phyloP scores from a whole-genome alignment of 2,797 vertebrate genomes.

The Pipistrellus pipistrellus region DNA sequence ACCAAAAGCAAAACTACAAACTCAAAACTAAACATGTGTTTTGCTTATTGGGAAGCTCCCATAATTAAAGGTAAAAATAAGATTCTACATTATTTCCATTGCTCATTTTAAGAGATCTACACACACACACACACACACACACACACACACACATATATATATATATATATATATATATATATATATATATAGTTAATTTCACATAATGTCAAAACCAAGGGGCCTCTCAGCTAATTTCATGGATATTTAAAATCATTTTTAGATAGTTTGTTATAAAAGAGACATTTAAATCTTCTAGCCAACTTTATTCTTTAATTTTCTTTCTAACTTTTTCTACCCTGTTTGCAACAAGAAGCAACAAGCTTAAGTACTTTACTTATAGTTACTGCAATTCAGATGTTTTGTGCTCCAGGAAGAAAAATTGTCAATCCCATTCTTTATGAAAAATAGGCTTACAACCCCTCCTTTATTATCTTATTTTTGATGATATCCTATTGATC shows the following conservation, averaged over 20 bases:
- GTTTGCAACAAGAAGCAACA: slow-evolving; percentile 42
- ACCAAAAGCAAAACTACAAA: neutral
- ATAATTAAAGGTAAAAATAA: neutral
- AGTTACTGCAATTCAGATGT: neutral
- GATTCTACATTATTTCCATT: neutral
- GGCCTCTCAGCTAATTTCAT: neutral
- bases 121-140: too few relatives aligned
- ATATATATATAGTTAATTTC: neutral
- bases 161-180: neutral
- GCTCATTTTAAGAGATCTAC: neutral
- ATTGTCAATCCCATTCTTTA: slow-evolving; percentile 27
- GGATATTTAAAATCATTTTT: neutral
- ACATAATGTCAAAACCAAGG: neutral
- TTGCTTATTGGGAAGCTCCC: neutral
- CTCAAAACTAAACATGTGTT: neutral
- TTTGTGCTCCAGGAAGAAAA: slow-evolving; percentile 12
- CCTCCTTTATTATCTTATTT: neutral
- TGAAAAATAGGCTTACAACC: neutral
- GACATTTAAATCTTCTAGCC: neutral
- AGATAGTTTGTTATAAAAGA: neutral
- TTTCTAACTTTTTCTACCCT: neutral
- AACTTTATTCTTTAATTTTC: slow-evolving; percentile 7
- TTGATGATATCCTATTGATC: slow-evolving; percentile 6
- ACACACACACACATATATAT: neutral
- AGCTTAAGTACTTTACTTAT: neutral